Evolutionary conservation across 1,140 invertebrate genomes (phyloP).

Genomic region (Musca vetustissima): DNA sequence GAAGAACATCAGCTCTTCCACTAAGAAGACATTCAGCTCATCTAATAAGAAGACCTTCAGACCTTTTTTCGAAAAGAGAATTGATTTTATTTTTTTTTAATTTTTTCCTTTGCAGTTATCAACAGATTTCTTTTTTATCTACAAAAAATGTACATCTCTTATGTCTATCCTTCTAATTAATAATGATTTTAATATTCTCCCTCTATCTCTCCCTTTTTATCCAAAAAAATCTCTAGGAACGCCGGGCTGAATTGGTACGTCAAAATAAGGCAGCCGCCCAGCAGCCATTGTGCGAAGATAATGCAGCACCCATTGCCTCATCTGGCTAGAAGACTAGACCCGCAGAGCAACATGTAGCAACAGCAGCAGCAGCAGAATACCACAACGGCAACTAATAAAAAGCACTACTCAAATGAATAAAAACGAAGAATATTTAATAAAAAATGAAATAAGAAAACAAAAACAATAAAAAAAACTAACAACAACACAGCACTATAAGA

Average conservation of each 20-base stretch:
- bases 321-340: slow-evolving; percentile 42
- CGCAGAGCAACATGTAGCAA: no score
- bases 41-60: no score
- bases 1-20: no score
- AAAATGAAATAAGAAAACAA: no score
- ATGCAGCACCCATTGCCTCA: slow-evolving; percentile 44
- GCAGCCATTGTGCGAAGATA: slow-evolving; percentile 40
- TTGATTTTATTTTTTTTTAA: no score
- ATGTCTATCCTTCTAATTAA: no score
- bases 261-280: slow-evolving; percentile 71
- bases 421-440: slow-evolving; percentile 3
- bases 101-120: no score
- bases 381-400: background rate
- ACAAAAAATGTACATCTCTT: no score
- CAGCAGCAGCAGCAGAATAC: slow-evolving; percentile 4
- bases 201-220: background rate
- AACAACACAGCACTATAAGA: slow-evolving; percentile 18
- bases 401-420: background rate
- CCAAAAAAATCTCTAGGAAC: slow-evolving; percentile 74
- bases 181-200: background rate
- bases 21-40: no score
- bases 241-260: slow-evolving; percentile 79
- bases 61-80: no score
- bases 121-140: no score
- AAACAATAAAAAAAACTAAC: background rate